Conservation (phyloP, 1,140 invertebrate genomes). For the Papilio polyxenes region DNA sequence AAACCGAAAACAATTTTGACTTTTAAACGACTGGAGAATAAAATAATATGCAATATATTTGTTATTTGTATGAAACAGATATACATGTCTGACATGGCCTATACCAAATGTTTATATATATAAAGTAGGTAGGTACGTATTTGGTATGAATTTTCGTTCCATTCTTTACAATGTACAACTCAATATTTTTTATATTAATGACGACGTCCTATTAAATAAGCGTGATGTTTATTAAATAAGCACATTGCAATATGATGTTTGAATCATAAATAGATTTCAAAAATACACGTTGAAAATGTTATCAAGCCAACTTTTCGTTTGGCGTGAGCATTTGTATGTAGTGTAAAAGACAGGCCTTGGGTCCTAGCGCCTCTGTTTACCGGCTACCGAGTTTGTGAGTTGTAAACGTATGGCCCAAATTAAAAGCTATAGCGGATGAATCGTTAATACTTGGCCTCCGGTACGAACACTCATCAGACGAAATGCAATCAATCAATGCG, state of each 20-base stretch:
- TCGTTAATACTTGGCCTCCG: background rate
- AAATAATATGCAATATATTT: background rate
- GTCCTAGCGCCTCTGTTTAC: constrained; percentile 20
- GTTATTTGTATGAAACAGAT: background rate
- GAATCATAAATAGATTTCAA: too few species aligned
- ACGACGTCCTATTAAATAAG: too few species aligned
- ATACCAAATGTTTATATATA: too few species aligned
- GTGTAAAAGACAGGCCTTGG: constrained; percentile 12
- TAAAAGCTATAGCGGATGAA: background rate
- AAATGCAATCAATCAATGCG: too few species aligned
- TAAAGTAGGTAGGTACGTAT: too few species aligned
- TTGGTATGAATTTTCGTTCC: too few species aligned
- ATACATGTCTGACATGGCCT: too few species aligned
- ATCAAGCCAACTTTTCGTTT: background rate
- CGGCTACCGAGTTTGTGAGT: background rate
- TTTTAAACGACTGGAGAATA: background rate
- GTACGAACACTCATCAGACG: too few species aligned
- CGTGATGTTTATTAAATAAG: too few species aligned
- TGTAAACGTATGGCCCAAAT: background rate
- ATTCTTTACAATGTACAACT: too few species aligned
- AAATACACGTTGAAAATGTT: background rate
- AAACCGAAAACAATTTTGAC: background rate
- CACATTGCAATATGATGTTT: too few species aligned
- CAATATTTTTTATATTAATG: too few species aligned
- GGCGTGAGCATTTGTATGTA: background rate